Percentiles rank a stretch among this genome's conserved stretches.
These are phyloP conservation scores for Patella caerulea DNA, from an alignment of 2,888 invertebrate species.

Conservation along the genomic window DNA sequence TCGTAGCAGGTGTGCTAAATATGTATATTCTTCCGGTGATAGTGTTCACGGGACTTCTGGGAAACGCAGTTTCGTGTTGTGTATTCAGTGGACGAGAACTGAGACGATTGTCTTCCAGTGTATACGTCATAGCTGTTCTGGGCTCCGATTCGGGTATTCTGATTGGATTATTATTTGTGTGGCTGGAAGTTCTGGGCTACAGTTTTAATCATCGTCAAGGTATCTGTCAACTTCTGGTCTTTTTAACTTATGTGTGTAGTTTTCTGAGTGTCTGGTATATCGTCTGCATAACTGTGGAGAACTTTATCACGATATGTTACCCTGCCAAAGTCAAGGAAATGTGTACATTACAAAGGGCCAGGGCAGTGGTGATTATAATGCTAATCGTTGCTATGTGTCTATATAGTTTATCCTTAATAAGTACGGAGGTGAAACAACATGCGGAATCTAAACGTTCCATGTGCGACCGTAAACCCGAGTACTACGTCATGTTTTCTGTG, in stretches of 20 bases:
- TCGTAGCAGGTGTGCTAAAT: slow-evolving; percentile 23
- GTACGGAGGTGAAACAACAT: not conserved
- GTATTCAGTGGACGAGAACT: slow-evolving; percentile 37
- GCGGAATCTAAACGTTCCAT: not conserved
- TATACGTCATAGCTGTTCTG: slow-evolving; percentile 42
- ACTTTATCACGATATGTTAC: slow-evolving; percentile 45
- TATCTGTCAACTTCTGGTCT: slow-evolving; percentile 37
- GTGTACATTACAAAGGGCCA: slow-evolving; percentile 40
- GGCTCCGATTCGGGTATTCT: slow-evolving; percentile 40
- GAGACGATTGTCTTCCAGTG: slow-evolving; percentile 32
- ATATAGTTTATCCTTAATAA: not conserved
- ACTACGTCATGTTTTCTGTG: slow-evolving; percentile 12
- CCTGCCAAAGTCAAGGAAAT: slow-evolving; percentile 34
- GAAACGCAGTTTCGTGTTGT: slow-evolving; percentile 36
- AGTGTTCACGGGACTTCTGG: slow-evolving; percentile 34
- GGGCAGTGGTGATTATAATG: slow-evolving; percentile 26
- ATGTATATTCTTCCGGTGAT: slow-evolving; percentile 36
- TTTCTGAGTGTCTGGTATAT: slow-evolving; percentile 49
- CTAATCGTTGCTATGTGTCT: slow-evolving; percentile 18
- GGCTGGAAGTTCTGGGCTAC: slow-evolving; percentile 42
- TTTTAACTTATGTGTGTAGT: slow-evolving; percentile 41
- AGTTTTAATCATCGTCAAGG: slow-evolving; percentile 38
- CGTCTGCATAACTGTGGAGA: slow-evolving; percentile 46
- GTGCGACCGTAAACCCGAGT: slow-evolving; percentile 10
- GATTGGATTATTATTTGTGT: slow-evolving; percentile 36